Base-by-base conservation (phyloP, 1,140 invertebrate genomes). In the Sitobion miscanthi region DNA sequence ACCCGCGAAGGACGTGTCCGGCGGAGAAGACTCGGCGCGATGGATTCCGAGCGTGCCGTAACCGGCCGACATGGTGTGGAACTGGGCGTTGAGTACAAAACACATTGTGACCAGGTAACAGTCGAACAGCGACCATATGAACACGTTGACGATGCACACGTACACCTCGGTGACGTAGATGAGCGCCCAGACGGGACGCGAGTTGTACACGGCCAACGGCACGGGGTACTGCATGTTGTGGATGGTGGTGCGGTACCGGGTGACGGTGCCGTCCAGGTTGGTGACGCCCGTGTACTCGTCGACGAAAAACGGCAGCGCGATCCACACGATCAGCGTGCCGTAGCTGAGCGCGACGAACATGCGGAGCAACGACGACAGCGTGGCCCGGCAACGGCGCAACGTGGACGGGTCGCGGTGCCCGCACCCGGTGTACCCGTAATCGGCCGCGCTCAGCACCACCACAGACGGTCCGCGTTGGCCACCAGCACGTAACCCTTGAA, bases 221-320 rank as follows among this genome's bases (percentile, higher is more conserved):
- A 30, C 25, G 11, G 85, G 85, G 14, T 9, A 49, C 85, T 45
- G 45, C 85, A 47, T 14, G 85, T 87, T 49, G 45, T 87, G 25
- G 25, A 87, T n/a, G 45, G 85, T 87, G 42, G 42, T 47, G 35
- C 85, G 85, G 85, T 87, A 47, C 35, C 30, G 35, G 1, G 45
- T 20, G 42, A 87, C 85, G 45, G 85, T 87, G 42, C 85, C 85
- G 85, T 87, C 45, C 85, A n/a, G 11, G 9, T 87, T 87, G 86
- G 0, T 20, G 47, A 49, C 1, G 14, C 30, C 14, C 47, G n/a
- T 45, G 86, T 52, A 49, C 30, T 20, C 45, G 14, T 47, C 86
- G 30, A 49, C n/a, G 45, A 88, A 49, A 17, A 30, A 49, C 47
- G 86, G 86, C 45, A 42, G 1, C 5, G 2, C 30, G 25, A 49